Conservation (phyloP, 2,113 vertebrate species). For the Tenebrosternarchus preto region DNA sequence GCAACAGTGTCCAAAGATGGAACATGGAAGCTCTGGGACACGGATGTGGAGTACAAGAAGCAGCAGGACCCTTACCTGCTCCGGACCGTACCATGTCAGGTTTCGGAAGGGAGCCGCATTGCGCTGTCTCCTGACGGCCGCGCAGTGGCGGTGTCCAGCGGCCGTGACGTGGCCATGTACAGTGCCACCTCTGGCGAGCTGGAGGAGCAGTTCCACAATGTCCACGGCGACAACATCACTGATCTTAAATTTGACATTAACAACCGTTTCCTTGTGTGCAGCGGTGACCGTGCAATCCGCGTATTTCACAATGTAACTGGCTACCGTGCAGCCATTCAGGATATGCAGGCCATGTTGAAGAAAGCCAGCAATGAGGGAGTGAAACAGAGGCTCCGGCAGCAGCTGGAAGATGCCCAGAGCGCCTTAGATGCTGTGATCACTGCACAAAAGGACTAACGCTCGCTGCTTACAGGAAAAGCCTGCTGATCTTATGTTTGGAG, state of each 20-base stretch:
- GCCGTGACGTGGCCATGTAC: constrained; percentile 77
- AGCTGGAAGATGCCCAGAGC: constrained; percentile 81
- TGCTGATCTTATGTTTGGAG: background rate
- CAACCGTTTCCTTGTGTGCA: constrained; percentile 82
- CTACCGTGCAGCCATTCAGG: constrained; percentile 82
- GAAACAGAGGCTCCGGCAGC: constrained; percentile 86
- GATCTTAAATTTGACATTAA: constrained; percentile 86
- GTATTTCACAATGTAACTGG: constrained; percentile 88
- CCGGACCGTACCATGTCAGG: constrained; percentile 76
- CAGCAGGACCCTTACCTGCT: constrained; percentile 94
- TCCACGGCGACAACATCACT: constrained; percentile 76
- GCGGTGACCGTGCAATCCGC: constrained; percentile 83
- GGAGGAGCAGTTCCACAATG: constrained; percentile 79
- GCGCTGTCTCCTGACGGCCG: constrained; percentile 86
- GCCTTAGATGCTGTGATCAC: constrained; percentile 76
- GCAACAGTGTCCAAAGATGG: constrained; percentile 90
- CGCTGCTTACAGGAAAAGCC: constrained; percentile 1
- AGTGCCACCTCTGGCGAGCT: constrained; percentile 74
- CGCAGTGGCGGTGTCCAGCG: constrained; percentile 78
- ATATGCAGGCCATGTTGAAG: constrained; percentile 86
- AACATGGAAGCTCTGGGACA: constrained; percentile 97
- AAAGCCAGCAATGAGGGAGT: constrained; percentile 81
- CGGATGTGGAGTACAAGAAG: constrained; percentile 91
- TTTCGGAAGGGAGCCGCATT: constrained; percentile 71
- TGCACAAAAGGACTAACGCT: constrained; percentile 50